Conservation (phyloP, 2,113 vertebrate genomes). For the Saguinus midas region DNA sequence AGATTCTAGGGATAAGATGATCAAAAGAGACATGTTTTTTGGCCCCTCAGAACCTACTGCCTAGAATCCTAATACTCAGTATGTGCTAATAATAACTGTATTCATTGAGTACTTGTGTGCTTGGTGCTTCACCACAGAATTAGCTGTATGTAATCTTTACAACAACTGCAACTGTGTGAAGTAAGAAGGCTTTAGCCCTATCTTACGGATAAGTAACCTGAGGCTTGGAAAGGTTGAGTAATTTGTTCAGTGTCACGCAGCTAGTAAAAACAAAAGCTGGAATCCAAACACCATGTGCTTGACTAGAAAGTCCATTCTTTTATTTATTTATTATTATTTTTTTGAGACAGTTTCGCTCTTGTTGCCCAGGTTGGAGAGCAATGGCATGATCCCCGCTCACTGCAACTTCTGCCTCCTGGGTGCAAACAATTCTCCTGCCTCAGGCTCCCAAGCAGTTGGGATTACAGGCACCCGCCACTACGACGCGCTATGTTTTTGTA, state of each 20-base stretch:
- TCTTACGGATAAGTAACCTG: slow-evolving; percentile 15
- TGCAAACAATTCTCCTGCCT: too few relatives aligned
- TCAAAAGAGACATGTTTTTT: background rate
- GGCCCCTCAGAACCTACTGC: background rate
- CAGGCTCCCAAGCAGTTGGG: too few relatives aligned
- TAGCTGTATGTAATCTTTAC: background rate
- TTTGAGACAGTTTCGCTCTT: too few relatives aligned
- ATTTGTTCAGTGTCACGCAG: background rate
- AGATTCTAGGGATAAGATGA: background rate
- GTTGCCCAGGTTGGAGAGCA: too few relatives aligned
- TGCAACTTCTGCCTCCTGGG: too few relatives aligned
- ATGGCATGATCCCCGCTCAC: too few relatives aligned
- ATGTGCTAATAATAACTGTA: background rate
- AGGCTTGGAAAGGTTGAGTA: background rate
- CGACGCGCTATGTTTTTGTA: too few relatives aligned
- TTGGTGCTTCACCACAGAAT: background rate
- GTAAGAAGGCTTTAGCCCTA: background rate
- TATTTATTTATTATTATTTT: too few relatives aligned
- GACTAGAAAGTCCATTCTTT: background rate
- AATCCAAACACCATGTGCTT: background rate
- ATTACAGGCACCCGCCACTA: too few relatives aligned
- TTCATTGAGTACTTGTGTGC: background rate
- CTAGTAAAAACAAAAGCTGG: background rate
- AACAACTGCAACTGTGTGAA: background rate
- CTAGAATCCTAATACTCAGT: background rate